Base-by-base conservation (phyloP, 2,888 invertebrate genomes). In the Biston betularia region DNA sequence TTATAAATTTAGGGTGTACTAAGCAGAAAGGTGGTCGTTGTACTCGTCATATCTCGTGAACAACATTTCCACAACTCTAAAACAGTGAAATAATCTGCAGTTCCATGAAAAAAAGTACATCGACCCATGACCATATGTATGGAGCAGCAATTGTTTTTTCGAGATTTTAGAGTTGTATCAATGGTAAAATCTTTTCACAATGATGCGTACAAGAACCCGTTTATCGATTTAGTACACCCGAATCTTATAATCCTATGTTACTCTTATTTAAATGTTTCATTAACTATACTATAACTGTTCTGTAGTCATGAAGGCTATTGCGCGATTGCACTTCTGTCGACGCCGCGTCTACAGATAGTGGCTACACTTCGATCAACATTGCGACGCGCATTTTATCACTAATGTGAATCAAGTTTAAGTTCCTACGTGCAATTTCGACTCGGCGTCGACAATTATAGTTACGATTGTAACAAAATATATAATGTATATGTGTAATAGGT, bases 401-500 rank as follows among this genome's bases (percentile, higher is more conserved):
- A 24, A 6, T 12, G 33, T 42, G 48, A 46, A 46, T 49, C n/a
- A 44, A 44, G 12, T 35, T 48, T 55, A 49, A 60, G 65, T 65
- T 65, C 55, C 60, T 56, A 56, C 14, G 55, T 40, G 54, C 24
- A 42, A 48, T 46, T 8, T 24, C 49, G 38, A 55, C 44, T 44
- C 56, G 40, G 45, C 54, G 40, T 56, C 57, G 52, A 56, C 55
- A 9, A 38, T 53, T 12, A 35, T 56, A 40, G 42, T 56, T 62
- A 44, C 50, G 44, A 49, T 40, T 45, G 40, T 55, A 54, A 14
- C 12, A 42, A 66, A 58, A 38, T 56, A 53, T 59, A 24, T 69
- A 65, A 62, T 69, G 61, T 61, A 61, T 62, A 73, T 66, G 52
- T 58, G 53, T 62, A 58, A 58, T 58, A 58, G 58, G 58, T 49